Base-by-base conservation (phyloP, 2,797 vertebrate genomes). In the Tamandua tetradactyla region DNA sequence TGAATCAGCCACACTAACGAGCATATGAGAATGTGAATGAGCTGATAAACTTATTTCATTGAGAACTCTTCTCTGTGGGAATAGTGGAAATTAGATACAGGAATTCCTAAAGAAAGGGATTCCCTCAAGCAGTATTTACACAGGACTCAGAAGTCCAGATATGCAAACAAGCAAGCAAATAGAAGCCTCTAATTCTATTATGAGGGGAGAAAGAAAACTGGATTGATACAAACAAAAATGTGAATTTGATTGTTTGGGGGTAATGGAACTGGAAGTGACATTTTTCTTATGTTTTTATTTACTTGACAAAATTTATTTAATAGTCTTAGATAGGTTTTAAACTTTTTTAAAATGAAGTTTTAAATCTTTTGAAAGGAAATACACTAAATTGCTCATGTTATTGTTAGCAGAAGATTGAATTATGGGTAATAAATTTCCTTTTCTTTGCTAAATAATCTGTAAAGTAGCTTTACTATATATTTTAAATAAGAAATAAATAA, bases 61-160 rank as follows among this genome's bases (percentile, higher is more conserved):
- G n/a, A 35, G 18, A 92, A 84, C 71, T 87, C 89, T 47, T 87
- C 35, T 72, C 4, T 22, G 0, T 47, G 61, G 25, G 72, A 32
- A 78, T 32, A 85, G 52, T 61, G 71, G 12, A 13, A 79, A 75
- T 69, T 71, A 90, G 61, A 95, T 49, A 78, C n/a, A 83, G 88
- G n/a, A 68, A 89, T 27, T 85, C 85, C 37, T 71, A 66, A 5
- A 5, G 68, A 86, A 92, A 55, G 27, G 74, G 42, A 76, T 82
- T 92, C 37, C 78, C 20, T 76, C 7, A 81, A 83, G 49, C 14
- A 49, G 10, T 11, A 32, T 44, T 94, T n/a, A 32, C n/a, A 55
- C 12, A n/a, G 61, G 18, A 42, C 59, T 44, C 5, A 57, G 20
- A 66, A 89, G 22, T 87, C 55, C 7, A 47, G 23, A 23, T 59